Conservation (phyloP, 2,113 vertebrate species). For the Pholis gunnellus region DNA sequence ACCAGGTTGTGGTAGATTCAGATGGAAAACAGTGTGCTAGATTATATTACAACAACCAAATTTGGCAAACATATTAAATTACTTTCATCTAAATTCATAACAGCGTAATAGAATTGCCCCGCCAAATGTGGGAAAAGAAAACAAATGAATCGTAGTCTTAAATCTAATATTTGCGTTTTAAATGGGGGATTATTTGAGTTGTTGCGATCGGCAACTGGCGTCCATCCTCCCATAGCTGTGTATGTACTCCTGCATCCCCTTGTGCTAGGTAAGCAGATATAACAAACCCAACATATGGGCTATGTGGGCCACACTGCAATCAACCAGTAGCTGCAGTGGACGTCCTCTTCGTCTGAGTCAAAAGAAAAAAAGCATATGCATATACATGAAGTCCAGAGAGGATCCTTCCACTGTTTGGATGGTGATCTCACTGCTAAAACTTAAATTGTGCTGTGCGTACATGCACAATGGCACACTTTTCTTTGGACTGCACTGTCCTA, state of each 20-base stretch:
- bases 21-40: background rate
- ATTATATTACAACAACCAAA: background rate
- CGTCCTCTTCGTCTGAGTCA: background rate
- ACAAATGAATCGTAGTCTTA: background rate
- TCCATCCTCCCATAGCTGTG: constrained; percentile 23
- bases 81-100: background rate
- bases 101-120: background rate
- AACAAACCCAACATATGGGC: constrained; percentile 35
- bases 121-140: background rate
- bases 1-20: background rate
- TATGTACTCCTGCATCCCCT: constrained; percentile 29
- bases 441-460: background rate
- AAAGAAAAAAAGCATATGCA: background rate
- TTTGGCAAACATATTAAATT: background rate
- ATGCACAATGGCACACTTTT: background rate
- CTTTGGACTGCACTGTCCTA: background rate
- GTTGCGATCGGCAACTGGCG: background rate
- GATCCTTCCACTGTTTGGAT: background rate
- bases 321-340: background rate
- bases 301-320: constrained; percentile 20
- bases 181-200: background rate
- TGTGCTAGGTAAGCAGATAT: constrained; percentile 21
- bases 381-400: background rate
- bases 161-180: constrained; percentile 6
- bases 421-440: background rate